Evolutionary conservation across 2,113 vertebrate genomes (phyloP), one percentile per base, ranked within the genome.

Genomic region (Machaerirhynchus nigripectus): DNA sequence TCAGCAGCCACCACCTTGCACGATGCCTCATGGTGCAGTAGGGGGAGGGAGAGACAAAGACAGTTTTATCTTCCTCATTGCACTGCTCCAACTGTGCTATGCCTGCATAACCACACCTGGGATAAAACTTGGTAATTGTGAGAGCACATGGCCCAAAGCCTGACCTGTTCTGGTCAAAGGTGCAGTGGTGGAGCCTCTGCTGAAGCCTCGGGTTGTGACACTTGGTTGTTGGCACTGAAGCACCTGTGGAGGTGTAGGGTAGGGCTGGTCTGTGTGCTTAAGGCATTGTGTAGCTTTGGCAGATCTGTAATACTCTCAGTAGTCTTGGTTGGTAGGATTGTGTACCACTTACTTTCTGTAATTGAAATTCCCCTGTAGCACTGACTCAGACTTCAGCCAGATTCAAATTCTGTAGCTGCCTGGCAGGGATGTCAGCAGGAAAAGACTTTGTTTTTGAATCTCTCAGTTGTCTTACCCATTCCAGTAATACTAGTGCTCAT

Each of bases 21-120:
- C 0, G 2, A 4, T 69, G 50, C 59, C 55, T 88, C 15, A 1
- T 17, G 26, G 1, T 39, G 46, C 76, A 67, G 16, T 1, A 8
- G 63, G 24, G 3, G 8, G 64, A 84, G 80, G 46, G 52, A n/a
- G 73, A 53, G 26, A 17, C 42, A 19, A 4, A 75, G 53, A 11
- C 21, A 37, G 5, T 20, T 17, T 73, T 44, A 9, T 42, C n/a
- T 63, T 85, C 68, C 55, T 87, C 26, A 8, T 8, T 46, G 33
- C 44, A 21, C 30, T 46, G 56, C 24, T 81, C 17, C 28, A 44
- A 0, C 46, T 19, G 37, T 44, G 37, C 57, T 13, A 7, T 55
- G 40, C 59, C 69, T 56, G n/a, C 15, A 3, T 17, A 5, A 27
- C 18, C 53, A 28, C 42, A 7, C 30, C 50, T 39, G 59, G 9